Base-by-base conservation (phyloP, 2,888 invertebrate genomes). In the Andrena marginata region DNA sequence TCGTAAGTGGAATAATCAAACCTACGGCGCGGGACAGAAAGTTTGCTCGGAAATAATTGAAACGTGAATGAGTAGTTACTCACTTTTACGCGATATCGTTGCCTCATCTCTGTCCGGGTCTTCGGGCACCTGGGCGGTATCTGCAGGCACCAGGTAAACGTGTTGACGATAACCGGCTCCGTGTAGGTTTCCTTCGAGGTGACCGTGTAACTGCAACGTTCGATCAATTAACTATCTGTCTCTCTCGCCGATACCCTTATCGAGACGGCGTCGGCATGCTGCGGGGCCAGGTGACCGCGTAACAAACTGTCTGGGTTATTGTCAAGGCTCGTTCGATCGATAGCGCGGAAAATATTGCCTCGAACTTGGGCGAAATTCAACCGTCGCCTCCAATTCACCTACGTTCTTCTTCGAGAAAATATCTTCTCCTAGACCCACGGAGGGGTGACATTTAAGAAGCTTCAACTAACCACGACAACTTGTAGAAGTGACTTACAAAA, bases 71-170 rank as follows among this genome's bases (percentile, higher is more conserved):
- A 23, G 0, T 20, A 35, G 1, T 4, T 31, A 94, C 95, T 95
- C 94, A 97, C 97, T 95, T 97, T 96, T 80, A 96, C 95, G 91
- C 96, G 96, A 90, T 96, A 96, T 82, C 96, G 96, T 90, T 96
- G 96, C 86, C 96, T 95, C 95, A 96, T 95, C 94, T 96, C 96
- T 13, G 96, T 96, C 90, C 95, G 96, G 93, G 96, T 97, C 90
- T 95, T 95, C 62, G 97, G 96, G 92, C 98, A 98, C 83, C 97
- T 95, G n/a, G 97, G 97, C 6, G 97, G 97, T 90, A 97, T 95
- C 82, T 96, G 96, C 90, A 97, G 94, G 91, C 98, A 98, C 97
- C 97, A 97, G 88, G 96, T 96, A 92, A 97, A 97, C 1, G 96
- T 96, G 82, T 97, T 95, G 67, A 97, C 96, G 77, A 95, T 94